Evolutionary conservation across 2,888 invertebrate genomes (phyloP).

Genomic region (Mimumesa dahlbomi): DNA sequence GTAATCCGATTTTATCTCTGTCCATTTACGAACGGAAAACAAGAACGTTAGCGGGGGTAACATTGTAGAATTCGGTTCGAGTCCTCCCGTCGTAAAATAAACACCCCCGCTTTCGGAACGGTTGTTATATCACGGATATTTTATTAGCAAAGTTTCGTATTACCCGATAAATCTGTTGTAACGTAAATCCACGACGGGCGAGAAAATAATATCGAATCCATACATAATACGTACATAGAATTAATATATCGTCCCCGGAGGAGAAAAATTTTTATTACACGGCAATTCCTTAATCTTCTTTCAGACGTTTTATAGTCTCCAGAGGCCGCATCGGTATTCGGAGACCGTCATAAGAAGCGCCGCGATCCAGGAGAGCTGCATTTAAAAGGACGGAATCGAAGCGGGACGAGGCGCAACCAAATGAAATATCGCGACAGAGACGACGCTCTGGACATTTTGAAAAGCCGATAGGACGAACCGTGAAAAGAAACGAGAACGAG

Average conservation of each 20-base stretch:
- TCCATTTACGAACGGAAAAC: constrained; percentile 8
- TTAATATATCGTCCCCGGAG: not conserved
- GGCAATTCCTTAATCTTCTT: constrained; percentile 29
- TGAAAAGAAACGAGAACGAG: not conserved
- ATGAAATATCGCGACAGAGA: not conserved
- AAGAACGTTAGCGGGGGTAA: not conserved
- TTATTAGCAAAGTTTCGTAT: no score
- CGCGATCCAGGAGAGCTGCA: constrained; percentile 75
- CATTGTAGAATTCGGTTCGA: not conserved
- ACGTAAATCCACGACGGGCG: no score
- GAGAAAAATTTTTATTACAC: not conserved
- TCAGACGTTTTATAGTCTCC: constrained; percentile 76
- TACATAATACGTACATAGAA: no score
- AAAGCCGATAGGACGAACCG: not conserved
- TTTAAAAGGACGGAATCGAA: constrained; percentile 59
- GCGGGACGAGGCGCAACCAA: no score
- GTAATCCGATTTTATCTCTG: constrained; percentile 51
- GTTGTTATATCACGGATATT: no score
- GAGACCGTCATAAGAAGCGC: constrained; percentile 71
- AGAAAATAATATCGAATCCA: no score
- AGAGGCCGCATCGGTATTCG: constrained; percentile 73
- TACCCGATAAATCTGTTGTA: no score
- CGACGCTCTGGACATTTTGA: not conserved
- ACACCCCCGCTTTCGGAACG: no score
- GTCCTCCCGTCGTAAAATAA: not conserved